Base-by-base conservation (phyloP, 2,888 invertebrate species). In the Sicus ferrugineus region DNA sequence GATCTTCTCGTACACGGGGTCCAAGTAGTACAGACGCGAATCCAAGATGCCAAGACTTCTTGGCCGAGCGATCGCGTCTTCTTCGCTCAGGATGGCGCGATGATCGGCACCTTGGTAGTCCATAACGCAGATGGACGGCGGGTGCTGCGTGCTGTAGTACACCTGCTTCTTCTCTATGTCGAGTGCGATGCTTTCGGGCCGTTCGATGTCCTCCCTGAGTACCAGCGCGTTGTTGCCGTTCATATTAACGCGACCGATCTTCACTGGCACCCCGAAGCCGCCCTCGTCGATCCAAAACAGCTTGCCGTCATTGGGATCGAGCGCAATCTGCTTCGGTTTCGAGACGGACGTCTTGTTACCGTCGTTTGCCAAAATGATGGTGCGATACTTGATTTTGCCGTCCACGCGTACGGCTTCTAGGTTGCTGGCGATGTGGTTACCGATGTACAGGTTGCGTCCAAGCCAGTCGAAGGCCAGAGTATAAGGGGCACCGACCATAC, bases 221-320 rank as follows among this genome's bases (percentile, higher is more conserved):
- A 95, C 89, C 0, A 90, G 84, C 0, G 96, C 88, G 77, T 92
- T 91, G 16, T 90, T 89, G 0, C 99, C 98, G 81, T 97, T 97
- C 95, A 99, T 96, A 80, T 95, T 94, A 0, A 95, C 95, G 77
- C 91, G 92, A 0, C 91, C 94, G 34, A 98, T 92, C 85, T 98
- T 98, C 0, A 92, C 89, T 0, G 95, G 94, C 0, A 96, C 93
- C 2, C 95, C 95, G 72, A 88, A 91, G 9, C 96, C 96, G 11
- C 98, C 98, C 75, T 95, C 94, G 81, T 99, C 99, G 11, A 97
- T 89, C 98, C 98, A 99, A 86, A 95, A 99, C 31, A 97, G 86
- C 86, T 93, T 92, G 34, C 98, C 98, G 77, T 94, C 93, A n/a
- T 90, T 89, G 0, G 98, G 97, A 86, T 98, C 96, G 38, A 99